Base-by-base conservation (phyloP, 2,888 invertebrate species). In the Rapana venosa region DNA sequence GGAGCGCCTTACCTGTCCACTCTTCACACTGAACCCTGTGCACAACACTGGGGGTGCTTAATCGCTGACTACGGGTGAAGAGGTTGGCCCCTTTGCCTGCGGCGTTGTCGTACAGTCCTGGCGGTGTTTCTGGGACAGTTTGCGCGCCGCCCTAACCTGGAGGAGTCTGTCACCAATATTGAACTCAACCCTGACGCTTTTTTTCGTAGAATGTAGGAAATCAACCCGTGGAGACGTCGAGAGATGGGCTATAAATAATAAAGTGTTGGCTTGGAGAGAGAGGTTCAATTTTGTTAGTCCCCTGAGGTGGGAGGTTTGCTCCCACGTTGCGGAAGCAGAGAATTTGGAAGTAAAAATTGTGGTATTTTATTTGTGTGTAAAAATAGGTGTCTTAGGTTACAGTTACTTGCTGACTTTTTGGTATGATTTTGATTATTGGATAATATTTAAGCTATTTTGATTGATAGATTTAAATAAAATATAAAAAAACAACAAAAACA, bases 81-180 rank as follows among this genome's bases (percentile, higher is more conserved):
- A 36, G 36, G 81, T 83, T 26, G 26, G 36, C 36, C 26, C 36
- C 47, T 20, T n/a, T 35, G 35, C 20, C 35, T 30, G 26, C 26
- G 81, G 22, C 11, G 6, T 1, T 47, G 26, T 30, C 36, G 81
- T 83, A 36, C 81, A 47, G 0, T 1, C 81, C 47, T 0, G 1
- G 26, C 81, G 47, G 22, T 11, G 11, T 36, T 83, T 26, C 47
- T 47, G 81, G 81, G 26, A 17, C 22, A 20, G 8, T 22, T 36
- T 36, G 47, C 13, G 22, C 26, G 26, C 8, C 22, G 1, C 47
- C 22, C 30, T 13, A 79, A 36, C 20, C 5, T 20, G 81, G 81
- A 83, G 81, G 81, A 83, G 81, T 83, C 81, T 83, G 81, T 36
- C 81, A 83, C 81, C 81, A 1, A 5, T 47, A 36, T 22, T 61